Base-by-base conservation (phyloP, 2,888 invertebrate genomes). In the Tholera decimalis region DNA sequence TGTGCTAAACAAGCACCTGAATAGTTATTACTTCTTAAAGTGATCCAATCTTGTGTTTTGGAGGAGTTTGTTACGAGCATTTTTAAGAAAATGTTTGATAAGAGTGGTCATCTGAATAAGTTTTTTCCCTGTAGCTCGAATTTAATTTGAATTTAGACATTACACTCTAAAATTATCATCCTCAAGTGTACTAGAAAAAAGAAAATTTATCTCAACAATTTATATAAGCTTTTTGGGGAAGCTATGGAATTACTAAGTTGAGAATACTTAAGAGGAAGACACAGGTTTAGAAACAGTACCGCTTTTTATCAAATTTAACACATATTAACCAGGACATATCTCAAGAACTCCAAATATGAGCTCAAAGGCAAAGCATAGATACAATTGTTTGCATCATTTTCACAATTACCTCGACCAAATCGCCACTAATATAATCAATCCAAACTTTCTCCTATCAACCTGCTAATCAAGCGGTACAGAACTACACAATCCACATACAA, bases 371-470 rank as follows among this genome's bases (percentile, higher is more conserved):
- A 22, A 26, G 20, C 20, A 20, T 33, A 33, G 20, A 22, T 33
- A 33, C 33, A 22, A 30, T 30, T 30, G 7, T 30, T 30, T 8
- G 2, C 6, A 30, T 30, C 9, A 30, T 30, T 9, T 3, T 30
- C n/a, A 11, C 22, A 24, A 58, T 24, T 41, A 20, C 20, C 57
- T 11, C 22, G 24, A 51, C 11, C 7, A 8, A 56, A n/a, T 28
- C 9, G 37, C 46, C 30, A 43, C 28, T 46, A 46, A 62, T 46
- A n/a, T 0, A 73, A 73, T 44, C 7, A 49, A 13, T 56, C n/a
- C n/a, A 55, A 39, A 78, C 56, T 65, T 73, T 78, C 74, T 57
- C 60, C 46, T 22, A 30, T 37, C n/a, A 54, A 37, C 56, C 78
- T 57, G 56, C 43, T 53, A 73, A 53, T 72, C 53, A 74, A 67